A percentile compares a stretch with the other conserved stretches of the same genome.
Evolutionary conservation across 2,113 vertebrate genomes (phyloP).

Genomic region (Hypanus sabinus): DNA sequence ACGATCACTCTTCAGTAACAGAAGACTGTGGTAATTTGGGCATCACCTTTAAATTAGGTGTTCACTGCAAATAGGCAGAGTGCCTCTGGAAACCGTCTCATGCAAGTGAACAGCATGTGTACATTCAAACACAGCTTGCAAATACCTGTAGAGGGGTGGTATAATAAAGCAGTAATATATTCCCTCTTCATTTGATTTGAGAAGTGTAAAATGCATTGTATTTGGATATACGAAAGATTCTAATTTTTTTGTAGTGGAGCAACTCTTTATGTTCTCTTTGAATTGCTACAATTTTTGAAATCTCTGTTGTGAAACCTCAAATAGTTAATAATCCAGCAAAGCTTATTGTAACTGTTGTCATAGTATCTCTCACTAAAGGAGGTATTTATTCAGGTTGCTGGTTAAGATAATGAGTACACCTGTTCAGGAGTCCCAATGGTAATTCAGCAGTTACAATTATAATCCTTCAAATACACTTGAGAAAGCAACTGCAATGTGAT

Average conservation of each 20-base stretch:
- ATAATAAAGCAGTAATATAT: neutral
- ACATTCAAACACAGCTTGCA: neutral
- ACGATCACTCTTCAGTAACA: too few species aligned
- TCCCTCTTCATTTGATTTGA: neutral
- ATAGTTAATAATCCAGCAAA: slow-evolving; percentile 38
- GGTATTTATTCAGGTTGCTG: slow-evolving; percentile 46
- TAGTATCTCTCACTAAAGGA: slow-evolving; percentile 39
- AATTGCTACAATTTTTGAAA: neutral
- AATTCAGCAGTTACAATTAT: slow-evolving; percentile 49
- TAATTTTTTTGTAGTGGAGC: neutral
- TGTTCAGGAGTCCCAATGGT: slow-evolving; percentile 48
- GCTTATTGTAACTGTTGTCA: slow-evolving; percentile 46
- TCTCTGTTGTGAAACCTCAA: neutral
- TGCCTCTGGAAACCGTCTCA: neutral
- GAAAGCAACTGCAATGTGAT: slow-evolving; percentile 47
- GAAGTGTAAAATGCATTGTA: neutral
- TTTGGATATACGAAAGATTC: neutral
- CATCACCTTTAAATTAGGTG: neutral
- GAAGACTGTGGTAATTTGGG: too few species aligned
- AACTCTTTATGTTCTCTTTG: neutral
- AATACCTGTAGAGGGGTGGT: neutral
- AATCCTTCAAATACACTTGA: slow-evolving; percentile 54
- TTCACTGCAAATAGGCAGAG: neutral
- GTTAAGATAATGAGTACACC: slow-evolving; percentile 46
- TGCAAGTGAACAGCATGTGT: neutral